Evolutionary conservation across 2,113 vertebrate genomes (phyloP).

Genomic region (Abramis brama): DNA sequence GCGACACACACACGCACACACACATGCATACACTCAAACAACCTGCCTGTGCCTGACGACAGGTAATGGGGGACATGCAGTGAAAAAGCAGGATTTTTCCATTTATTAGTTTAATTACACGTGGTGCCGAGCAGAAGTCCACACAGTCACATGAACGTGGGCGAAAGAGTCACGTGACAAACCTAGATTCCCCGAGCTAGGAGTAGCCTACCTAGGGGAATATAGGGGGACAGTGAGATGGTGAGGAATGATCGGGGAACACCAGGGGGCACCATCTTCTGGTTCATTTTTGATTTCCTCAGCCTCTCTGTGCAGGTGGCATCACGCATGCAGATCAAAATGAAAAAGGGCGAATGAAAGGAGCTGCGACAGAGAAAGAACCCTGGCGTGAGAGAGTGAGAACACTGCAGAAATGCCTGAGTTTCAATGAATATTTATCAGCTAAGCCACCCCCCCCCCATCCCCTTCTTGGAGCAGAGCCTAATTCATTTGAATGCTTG

Average conservation of each 20-base stretch:
- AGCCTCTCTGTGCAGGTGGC: slow-evolving; percentile 34
- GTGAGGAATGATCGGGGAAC: background rate
- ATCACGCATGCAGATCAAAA: slow-evolving; percentile 33
- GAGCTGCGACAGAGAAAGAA: slow-evolving; percentile 30
- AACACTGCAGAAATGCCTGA: slow-evolving; percentile 42
- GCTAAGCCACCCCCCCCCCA: background rate
- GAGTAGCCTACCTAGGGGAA: slow-evolving; percentile 5
- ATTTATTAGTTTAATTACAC: background rate
- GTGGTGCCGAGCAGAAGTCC: background rate
- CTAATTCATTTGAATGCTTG: slow-evolving; percentile 56
- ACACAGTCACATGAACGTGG: slow-evolving; percentile 18
- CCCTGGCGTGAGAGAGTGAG: slow-evolving; percentile 32
- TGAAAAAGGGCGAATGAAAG: slow-evolving; percentile 18
- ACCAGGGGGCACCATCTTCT: slow-evolving; percentile 8
- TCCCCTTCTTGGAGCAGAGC: slow-evolving; percentile 39
- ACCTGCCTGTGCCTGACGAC: background rate
- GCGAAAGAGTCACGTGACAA: slow-evolving; percentile 2
- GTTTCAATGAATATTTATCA: slow-evolving; percentile 44
- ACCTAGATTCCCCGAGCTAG: background rate
- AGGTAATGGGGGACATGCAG: slow-evolving; percentile 1
- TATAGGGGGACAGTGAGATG: background rate
- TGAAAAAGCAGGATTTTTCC: background rate
- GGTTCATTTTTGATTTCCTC: background rate
- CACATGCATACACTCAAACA: background rate
- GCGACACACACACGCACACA: background rate